A percentile compares a stretch with the other conserved stretches of the same genome.
These are phyloP conservation scores for Eudasyphora cyanicolor DNA, from an alignment of 2,888 invertebrate genomes.

Conservation along the genomic window DNA sequence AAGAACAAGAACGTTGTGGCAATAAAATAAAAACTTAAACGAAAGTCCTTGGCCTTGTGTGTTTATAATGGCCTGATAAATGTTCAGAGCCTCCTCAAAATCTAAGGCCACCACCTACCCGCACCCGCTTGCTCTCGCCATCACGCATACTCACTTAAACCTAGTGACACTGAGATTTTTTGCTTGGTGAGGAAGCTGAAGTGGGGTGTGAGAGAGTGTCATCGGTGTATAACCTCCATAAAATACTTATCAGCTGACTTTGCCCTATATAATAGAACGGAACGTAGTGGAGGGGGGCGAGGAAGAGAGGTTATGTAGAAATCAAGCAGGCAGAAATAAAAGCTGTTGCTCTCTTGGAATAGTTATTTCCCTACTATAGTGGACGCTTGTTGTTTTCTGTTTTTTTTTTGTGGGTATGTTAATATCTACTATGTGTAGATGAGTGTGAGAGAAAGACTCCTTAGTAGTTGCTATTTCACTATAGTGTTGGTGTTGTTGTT, in stretches of 20 bases:
- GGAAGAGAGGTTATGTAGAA: background rate
- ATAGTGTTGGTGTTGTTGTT: background rate
- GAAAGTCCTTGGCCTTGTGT: constrained; percentile 63
- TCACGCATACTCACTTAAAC: background rate
- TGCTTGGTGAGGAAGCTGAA: background rate
- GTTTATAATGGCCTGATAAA: constrained; percentile 59
- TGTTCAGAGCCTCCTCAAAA: background rate
- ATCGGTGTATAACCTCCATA: background rate
- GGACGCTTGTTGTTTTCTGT: background rate
- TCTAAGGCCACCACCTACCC: background rate
- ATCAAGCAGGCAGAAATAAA: background rate
- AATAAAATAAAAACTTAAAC: constrained; percentile 56
- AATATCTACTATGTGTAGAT: background rate
- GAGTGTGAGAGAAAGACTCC: background rate
- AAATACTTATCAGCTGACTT: background rate
- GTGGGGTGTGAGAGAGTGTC: background rate
- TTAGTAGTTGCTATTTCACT: background rate
- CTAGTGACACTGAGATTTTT: background rate
- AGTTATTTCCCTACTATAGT: too few relatives aligned
- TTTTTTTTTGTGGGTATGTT: background rate
- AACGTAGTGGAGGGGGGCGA: background rate
- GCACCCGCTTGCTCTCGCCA: background rate
- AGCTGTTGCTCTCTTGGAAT: too few relatives aligned
- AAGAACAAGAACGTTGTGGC: constrained; percentile 19
- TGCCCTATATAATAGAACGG: too few relatives aligned